Base-by-base conservation (phyloP, 1,140 invertebrate genomes). In the Hesperophylax magnus region DNA sequence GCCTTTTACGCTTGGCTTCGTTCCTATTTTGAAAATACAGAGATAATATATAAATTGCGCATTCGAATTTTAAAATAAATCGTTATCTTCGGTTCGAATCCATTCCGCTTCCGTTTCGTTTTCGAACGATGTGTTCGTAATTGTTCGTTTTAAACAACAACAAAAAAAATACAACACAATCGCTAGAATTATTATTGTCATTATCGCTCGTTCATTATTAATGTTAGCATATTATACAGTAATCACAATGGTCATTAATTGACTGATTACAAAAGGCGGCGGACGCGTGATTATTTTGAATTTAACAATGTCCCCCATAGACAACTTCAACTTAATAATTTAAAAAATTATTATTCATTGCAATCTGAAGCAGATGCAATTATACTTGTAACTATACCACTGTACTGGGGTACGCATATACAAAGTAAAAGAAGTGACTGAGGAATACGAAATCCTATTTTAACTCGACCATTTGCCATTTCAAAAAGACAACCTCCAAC, bases 1-100 rank as follows among this genome's bases (percentile, higher is more conserved):
- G 76, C 76, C 76, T 78, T 83, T 83, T 34, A 81, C 79, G 82
- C 79, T 83, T 69, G 79, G 82, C 76, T 75, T 71, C 31, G 67
- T 78, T 72, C 76, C 79, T 78, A 58, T 61, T 78, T 81, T 81
- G 80, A 81, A 71, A 78, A 65, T 65, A 78, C 77, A 58, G 31
- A 81, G 58, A 75, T 81, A 67, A 79, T 71, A 69, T 71, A 65
- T 79, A 79, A 60, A 79, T 79, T 82, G 65, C 81, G 52, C 69
- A 60, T 69, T 58, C 67, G 67, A 82, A 79, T 75, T 79, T 79
- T 82, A 63, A 78, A 82, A 82, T 67, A 82, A 82, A 79, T 82
- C 81, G 78, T 79, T 82, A 82, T 82, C 81, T 79, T 39, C 27
- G 71, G 63, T 82, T 79, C 72, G 81, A 82, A 82, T 82, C 74